phyloP scores from a whole-genome alignment of 2,888 invertebrate genomes.

The Acleris emargana region DNA sequence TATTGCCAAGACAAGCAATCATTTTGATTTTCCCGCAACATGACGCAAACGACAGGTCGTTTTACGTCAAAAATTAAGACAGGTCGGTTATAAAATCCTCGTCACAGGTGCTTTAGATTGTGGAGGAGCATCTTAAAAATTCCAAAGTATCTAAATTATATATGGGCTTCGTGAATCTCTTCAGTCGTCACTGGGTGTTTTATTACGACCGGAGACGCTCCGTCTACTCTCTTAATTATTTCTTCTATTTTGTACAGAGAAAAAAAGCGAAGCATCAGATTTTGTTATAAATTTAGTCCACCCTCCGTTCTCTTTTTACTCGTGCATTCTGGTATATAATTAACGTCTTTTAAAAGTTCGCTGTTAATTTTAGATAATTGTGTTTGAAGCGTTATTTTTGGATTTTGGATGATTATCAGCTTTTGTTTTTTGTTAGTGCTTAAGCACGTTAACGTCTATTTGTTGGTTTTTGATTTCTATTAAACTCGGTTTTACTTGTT shows the following conservation, averaged over 20 bases:
- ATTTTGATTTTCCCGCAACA: conserved; percentile 23
- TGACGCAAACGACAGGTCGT: conserved; percentile 22
- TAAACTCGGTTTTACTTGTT: no score
- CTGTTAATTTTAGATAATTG: conserved; percentile 25
- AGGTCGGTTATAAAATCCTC: conserved; percentile 38
- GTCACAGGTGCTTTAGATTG: conserved; percentile 62
- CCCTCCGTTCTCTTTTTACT: conserved; percentile 59
- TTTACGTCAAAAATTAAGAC: conserved; percentile 34
- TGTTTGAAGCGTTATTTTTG: conserved; percentile 35
- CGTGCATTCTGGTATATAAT: conserved; percentile 56
- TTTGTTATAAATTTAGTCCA: conserved; percentile 75
- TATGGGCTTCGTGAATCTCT: conserved; percentile 57
- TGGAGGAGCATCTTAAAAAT: conserved; percentile 57
- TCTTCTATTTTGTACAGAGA: conserved; percentile 67
- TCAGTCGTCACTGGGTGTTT: conserved; percentile 75
- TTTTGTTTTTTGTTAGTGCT: neutral
- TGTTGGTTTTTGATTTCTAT: neutral
- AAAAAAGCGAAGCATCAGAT: conserved; percentile 74
- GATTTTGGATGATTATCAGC: neutral
- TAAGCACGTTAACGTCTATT: neutral
- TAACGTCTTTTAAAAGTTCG: conserved; percentile 52
- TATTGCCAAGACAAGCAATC: no score
- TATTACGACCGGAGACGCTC: conserved; percentile 65
- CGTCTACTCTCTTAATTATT: conserved; percentile 78
- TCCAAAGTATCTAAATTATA: conserved; percentile 50